phyloP scores from a whole-genome alignment of 1,140 invertebrate species.

The Heterodera schachtii region DNA sequence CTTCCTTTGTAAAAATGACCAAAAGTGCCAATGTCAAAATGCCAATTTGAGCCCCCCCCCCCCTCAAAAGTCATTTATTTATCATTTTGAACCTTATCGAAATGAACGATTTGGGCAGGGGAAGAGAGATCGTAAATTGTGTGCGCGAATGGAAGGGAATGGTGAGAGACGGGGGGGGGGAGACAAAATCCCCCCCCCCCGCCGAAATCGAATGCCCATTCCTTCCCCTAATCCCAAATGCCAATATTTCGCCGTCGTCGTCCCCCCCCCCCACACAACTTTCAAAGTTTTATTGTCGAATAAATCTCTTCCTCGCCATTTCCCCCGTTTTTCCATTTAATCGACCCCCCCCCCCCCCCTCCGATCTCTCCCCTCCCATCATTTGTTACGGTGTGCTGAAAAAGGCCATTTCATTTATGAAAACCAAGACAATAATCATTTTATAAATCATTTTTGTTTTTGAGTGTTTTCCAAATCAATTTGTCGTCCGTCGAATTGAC shows the following conservation, averaged over 20 bases:
- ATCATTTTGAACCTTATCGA: not conserved
- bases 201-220: not conserved
- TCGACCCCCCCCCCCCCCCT: not conserved
- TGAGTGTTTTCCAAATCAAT: not conserved
- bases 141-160: not conserved
- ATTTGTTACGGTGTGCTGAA: not conserved
- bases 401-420: not conserved
- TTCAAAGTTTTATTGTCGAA: conserved; percentile 1
- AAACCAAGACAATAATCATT: too few relatives aligned
- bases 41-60: too few relatives aligned
- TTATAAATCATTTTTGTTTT: too few relatives aligned
- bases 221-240: not conserved
- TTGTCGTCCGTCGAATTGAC: not conserved
- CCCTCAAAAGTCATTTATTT: not conserved
- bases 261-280: not conserved
- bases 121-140: not conserved
- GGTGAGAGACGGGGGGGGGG: not conserved
- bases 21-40: too few relatives aligned
- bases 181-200: not conserved
- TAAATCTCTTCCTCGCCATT: conserved; percentile 2
- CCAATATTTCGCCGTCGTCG: not conserved
- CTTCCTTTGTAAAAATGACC: not conserved
- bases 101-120: not conserved
- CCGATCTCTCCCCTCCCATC: too few relatives aligned
- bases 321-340: not conserved